Conservation (phyloP, 2,797 vertebrate species). For the Phrynocephalus vlangalii region DNA sequence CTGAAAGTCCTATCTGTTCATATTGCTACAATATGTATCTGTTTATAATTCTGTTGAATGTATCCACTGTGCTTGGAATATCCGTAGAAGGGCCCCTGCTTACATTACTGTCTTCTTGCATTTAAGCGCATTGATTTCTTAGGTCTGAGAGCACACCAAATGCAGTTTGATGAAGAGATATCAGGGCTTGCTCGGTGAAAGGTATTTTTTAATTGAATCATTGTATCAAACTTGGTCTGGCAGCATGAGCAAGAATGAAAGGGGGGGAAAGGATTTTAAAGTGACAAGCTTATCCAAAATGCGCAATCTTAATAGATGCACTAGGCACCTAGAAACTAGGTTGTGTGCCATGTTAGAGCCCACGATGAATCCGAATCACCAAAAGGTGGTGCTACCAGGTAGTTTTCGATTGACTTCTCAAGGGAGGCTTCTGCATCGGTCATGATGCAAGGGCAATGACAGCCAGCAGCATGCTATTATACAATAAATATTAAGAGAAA, state of each 20-base stretch:
- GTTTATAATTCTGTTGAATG: too few relatives aligned
- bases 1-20: too few relatives aligned
- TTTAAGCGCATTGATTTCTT: too few relatives aligned
- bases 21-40: too few relatives aligned
- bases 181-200: too few relatives aligned
- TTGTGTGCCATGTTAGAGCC: not conserved
- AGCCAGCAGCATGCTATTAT: conserved; percentile 34
- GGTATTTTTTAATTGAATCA: not conserved
- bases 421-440: not conserved
- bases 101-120: not conserved
- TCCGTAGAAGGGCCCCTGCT: too few relatives aligned
- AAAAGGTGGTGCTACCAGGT: not conserved
- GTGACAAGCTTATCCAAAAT: not conserved
- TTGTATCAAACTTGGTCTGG: not conserved
- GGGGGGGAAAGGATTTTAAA: not conserved
- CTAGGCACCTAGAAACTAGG: not conserved
- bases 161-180: too few relatives aligned
- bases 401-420: conserved; percentile 2
- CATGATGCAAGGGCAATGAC: conserved; percentile 28
- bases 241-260: not conserved
- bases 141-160: too few relatives aligned
- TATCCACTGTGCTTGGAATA: not conserved
- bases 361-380: not conserved
- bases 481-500: not conserved
- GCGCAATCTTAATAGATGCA: not conserved